phyloP scores from a whole-genome alignment of 92 coral and sea anemone genomes.

The Phenganax subtilis region DNA sequence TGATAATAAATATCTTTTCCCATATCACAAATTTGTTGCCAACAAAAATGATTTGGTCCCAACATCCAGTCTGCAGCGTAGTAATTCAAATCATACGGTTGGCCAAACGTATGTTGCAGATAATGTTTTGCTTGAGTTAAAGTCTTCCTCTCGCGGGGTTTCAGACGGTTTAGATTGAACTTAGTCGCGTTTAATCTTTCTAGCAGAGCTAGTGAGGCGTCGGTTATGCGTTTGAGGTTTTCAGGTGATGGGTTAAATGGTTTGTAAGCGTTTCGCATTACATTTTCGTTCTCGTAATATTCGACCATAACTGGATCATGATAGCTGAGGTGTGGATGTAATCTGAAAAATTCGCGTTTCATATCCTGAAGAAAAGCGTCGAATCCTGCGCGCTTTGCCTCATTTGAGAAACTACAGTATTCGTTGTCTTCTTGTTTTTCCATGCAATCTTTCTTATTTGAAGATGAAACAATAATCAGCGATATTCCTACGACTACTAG shows the following conservation, averaged over 20 bases:
- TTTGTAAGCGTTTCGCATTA: conserved; percentile 47
- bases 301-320: neutral
- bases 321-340: conserved; percentile 52
- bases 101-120: conserved; percentile 69
- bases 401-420: conserved; percentile 55
- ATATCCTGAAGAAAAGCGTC: conserved; percentile 61
- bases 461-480: neutral
- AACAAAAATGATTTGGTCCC: conserved; percentile 87
- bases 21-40: conserved; percentile 62
- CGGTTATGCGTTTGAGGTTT: conserved; percentile 60
- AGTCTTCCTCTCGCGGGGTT: conserved; percentile 74
- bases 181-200: conserved; percentile 43
- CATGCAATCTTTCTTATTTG: neutral
- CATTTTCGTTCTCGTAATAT: neutral
- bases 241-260: conserved; percentile 68
- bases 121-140: conserved; percentile 68
- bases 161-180: conserved; percentile 45
- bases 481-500: conserved; percentile 21
- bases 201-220: conserved; percentile 59
- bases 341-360: conserved; percentile 47
- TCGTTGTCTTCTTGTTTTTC: neutral
- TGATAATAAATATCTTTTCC: conserved; percentile 48
- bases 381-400: conserved; percentile 61
- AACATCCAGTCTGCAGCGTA: conserved; percentile 94
- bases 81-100: conserved; percentile 71